phyloP scores from a whole-genome alignment of 2,888 invertebrate genomes.

The Esperia sulphurella region DNA sequence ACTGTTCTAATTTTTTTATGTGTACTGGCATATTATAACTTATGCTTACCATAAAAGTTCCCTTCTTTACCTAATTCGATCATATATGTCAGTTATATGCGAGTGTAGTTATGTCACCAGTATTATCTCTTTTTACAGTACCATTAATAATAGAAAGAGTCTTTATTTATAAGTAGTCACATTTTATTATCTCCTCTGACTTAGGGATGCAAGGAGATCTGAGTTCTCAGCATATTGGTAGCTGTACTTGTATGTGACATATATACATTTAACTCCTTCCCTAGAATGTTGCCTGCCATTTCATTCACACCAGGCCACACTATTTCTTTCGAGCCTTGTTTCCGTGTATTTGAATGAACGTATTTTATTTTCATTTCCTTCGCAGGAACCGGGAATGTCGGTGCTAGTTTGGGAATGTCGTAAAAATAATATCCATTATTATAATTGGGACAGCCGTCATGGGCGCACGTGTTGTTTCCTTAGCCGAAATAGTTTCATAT shows the following conservation, averaged over 20 bases:
- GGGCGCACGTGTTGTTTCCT: slow-evolving; percentile 40
- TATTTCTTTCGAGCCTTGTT: slow-evolving; percentile 21
- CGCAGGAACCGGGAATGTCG: slow-evolving; percentile 40
- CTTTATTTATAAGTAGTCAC: background rate
- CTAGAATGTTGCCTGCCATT: slow-evolving; percentile 7
- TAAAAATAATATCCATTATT: slow-evolving; percentile 70
- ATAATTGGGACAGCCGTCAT: slow-evolving; percentile 48
- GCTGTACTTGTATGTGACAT: background rate
- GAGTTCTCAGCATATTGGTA: background rate
- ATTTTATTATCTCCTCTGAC: background rate
- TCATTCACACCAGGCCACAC: slow-evolving; percentile 18
- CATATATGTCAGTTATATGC: too few species aligned
- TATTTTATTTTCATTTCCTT: slow-evolving; percentile 33
- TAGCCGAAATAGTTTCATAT: slow-evolving; percentile 38
- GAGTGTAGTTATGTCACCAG: too few species aligned
- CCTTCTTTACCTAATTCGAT: too few species aligned
- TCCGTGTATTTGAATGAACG: slow-evolving; percentile 12
- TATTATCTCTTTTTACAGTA: too few species aligned
- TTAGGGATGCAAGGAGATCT: too few species aligned
- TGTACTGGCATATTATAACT: too few species aligned
- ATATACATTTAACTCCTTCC: slow-evolving; percentile 11
- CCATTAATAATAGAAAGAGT: too few species aligned
- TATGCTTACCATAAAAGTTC: too few species aligned
- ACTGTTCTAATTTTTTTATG: too few species aligned
- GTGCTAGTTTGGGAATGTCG: slow-evolving; percentile 36